A percentile compares a stretch with the other conserved stretches of the same genome.
Conservation (phyloP, 2,888 invertebrate species). For the Chaetogeoica ovagalla region DNA sequence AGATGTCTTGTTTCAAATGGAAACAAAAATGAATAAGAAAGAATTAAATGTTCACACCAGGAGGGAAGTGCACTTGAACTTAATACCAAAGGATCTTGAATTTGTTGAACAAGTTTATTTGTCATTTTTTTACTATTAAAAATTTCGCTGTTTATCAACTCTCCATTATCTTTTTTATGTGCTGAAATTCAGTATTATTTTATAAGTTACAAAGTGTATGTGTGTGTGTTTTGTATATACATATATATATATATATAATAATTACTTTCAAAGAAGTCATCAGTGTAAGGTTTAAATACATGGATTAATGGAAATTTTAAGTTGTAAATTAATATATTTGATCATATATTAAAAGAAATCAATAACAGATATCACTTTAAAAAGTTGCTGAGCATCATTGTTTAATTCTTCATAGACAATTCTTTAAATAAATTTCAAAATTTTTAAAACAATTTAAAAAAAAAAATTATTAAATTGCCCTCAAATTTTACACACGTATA, state of each 20-base stretch:
- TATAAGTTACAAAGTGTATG: not conserved
- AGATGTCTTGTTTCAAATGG: constrained; percentile 94
- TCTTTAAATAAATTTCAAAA: constrained; percentile 61
- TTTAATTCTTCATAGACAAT: constrained; percentile 84
- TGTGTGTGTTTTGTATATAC: too few relatives aligned
- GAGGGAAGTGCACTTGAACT: constrained; percentile 90
- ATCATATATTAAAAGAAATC: too few relatives aligned
- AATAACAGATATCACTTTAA: too few relatives aligned
- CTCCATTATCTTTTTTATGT: constrained; percentile 41
- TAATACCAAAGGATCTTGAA: constrained; percentile 92
- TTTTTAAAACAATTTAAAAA: not conserved
- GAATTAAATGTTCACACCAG: constrained; percentile 92
- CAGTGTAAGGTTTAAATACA: constrained; percentile 53
- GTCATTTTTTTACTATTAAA: constrained; percentile 96
- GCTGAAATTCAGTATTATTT: not conserved
- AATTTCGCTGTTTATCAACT: constrained; percentile 65
- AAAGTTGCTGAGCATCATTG: too few relatives aligned
- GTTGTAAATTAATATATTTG: too few relatives aligned
- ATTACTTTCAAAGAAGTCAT: constrained; percentile 55
- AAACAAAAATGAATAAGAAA: constrained; percentile 95
- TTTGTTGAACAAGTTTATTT: constrained; percentile 88
- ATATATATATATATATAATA: not conserved
- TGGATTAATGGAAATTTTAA: constrained; percentile 65
- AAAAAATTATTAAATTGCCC: too few relatives aligned
- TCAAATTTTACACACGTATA: constrained; percentile 71